phyloP scores from a whole-genome alignment of 2,113 vertebrate species.

The Stegostoma tigrinum region DNA sequence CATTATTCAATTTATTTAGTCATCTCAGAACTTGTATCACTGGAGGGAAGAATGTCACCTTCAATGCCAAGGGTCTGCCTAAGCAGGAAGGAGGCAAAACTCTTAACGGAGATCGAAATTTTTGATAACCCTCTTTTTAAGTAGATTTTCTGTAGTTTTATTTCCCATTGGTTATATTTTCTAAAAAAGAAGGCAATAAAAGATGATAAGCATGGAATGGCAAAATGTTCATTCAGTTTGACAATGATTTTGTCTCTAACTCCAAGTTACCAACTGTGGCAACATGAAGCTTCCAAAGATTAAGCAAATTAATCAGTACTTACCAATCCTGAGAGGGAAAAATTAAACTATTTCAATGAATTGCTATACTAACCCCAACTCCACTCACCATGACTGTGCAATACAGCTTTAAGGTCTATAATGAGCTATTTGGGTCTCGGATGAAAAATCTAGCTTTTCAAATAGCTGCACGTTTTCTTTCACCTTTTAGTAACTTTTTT shows the following conservation, averaged over 20 bases:
- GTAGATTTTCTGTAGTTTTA: too few species aligned
- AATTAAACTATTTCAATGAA: neutral
- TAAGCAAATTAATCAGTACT: neutral
- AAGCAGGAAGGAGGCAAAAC: too few species aligned
- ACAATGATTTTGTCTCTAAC: neutral
- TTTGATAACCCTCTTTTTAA: too few species aligned
- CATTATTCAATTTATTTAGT: too few species aligned
- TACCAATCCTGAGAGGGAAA: neutral
- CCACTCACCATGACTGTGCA: neutral
- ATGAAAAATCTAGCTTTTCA: neutral
- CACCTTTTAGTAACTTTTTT: neutral
- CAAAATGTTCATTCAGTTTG: neutral
- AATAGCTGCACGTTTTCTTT: neutral
- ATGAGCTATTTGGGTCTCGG: too few species aligned
- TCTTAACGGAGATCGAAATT: too few species aligned
- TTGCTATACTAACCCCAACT: neutral
- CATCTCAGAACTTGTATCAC: too few species aligned
- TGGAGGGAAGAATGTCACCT: too few species aligned
- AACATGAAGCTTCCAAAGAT: neutral
- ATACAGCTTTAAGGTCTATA: neutral
- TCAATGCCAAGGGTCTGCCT: too few species aligned
- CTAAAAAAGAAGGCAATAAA: neutral
- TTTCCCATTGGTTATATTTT: too few species aligned
- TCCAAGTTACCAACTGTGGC: neutral
- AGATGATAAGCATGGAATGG: neutral